A percentile compares a stretch with the other conserved stretches of the same genome.
Conservation (phyloP, 1,140 invertebrate genomes). For the Platorchestia sp. region DNA sequence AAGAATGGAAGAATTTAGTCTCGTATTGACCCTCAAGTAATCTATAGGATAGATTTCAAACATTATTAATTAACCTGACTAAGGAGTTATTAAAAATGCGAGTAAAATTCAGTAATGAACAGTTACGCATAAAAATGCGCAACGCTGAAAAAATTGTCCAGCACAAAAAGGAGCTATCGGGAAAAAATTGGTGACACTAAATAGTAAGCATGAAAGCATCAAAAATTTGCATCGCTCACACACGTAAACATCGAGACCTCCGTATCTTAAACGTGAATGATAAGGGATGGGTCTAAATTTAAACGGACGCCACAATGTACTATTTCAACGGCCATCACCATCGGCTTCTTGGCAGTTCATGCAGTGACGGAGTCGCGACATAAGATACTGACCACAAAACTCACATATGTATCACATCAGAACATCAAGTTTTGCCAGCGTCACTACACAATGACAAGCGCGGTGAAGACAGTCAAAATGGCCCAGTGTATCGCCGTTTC, state of each 20-base stretch:
- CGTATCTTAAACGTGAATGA: background rate
- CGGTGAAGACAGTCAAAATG: too few relatives aligned
- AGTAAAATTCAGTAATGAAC: background rate
- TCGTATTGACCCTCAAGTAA: background rate
- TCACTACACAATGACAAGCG: too few relatives aligned
- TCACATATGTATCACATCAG: too few relatives aligned
- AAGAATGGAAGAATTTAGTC: background rate
- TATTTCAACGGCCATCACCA: too few relatives aligned
- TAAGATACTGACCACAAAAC: too few relatives aligned
- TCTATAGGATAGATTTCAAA: background rate
- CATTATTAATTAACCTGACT: background rate
- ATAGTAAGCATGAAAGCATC: background rate
- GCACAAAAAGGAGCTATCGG: background rate
- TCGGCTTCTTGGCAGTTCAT: too few relatives aligned
- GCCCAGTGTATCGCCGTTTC: too few relatives aligned
- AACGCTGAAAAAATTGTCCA: background rate
- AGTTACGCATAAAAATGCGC: background rate
- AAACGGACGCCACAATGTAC: too few relatives aligned
- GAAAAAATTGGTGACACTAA: background rate
- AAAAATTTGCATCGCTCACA: background rate
- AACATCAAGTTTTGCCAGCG: too few relatives aligned
- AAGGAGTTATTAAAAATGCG: background rate
- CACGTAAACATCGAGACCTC: background rate
- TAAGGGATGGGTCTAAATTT: background rate
- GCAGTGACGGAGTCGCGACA: too few relatives aligned